These are phyloP conservation scores for Mesopsocus fuscifrons DNA, from an alignment of 2,888 invertebrate species.

Conservation along the genomic window DNA sequence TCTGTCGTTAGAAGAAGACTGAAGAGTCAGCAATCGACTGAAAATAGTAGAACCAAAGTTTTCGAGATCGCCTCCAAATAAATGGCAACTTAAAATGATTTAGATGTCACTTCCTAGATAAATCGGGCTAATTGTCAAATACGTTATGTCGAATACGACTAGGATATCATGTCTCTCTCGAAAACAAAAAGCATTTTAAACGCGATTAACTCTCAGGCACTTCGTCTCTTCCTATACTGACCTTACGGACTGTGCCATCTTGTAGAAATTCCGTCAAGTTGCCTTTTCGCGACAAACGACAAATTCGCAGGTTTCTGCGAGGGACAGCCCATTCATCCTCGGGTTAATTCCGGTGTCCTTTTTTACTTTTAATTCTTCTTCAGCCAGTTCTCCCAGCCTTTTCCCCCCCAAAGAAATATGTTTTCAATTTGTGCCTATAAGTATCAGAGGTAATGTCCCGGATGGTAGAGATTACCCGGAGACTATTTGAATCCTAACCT, in stretches of 20 bases:
- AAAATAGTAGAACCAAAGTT: background rate
- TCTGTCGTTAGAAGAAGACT: background rate
- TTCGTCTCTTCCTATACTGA: background rate
- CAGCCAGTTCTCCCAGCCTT: background rate
- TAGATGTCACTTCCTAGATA: slow-evolving; percentile 3
- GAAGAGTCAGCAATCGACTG: background rate
- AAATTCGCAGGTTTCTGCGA: slow-evolving; percentile 18
- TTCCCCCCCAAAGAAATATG: background rate
- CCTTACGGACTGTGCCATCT: background rate
- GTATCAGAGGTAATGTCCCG: background rate
- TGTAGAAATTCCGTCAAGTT: background rate
- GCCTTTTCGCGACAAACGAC: slow-evolving; percentile 14
- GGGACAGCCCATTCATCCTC: slow-evolving; percentile 17
- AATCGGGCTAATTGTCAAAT: slow-evolving; percentile 11
- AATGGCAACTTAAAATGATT: slow-evolving; percentile 8
- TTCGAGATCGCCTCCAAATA: slow-evolving; percentile 5
- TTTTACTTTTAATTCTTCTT: slow-evolving; percentile 10
- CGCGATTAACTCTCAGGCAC: slow-evolving; percentile 5
- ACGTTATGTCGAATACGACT: slow-evolving; percentile 10
- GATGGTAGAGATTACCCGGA: too few relatives aligned
- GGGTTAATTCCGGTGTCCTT: slow-evolving; percentile 10
- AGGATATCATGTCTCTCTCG: slow-evolving; percentile 3
- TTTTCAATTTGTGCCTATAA: background rate
- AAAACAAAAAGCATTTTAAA: slow-evolving; percentile 11
- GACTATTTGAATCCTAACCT: background rate